Evolutionary conservation across 2,113 vertebrate species (phyloP).

Genomic region (Tetrax tetrax): DNA sequence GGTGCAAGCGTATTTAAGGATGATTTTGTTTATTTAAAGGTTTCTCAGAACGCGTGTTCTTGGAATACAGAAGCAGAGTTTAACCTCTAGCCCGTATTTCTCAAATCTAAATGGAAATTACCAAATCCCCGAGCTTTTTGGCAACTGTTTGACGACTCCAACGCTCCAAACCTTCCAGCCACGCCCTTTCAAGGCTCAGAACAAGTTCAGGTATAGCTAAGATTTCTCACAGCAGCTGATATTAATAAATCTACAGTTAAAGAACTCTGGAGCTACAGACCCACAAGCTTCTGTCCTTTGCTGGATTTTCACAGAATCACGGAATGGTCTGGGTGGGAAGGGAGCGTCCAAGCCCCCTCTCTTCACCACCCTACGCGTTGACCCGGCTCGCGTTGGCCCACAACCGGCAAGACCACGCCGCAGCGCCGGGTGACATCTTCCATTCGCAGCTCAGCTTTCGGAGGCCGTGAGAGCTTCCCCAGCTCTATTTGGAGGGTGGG

Average conservation of each 20-base stretch:
- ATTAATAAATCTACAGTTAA: neutral
- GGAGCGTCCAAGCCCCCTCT: too few relatives aligned
- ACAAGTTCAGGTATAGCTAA: rapidly evolving
- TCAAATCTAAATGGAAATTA: neutral
- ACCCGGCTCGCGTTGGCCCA: neutral
- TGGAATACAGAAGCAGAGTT: neutral
- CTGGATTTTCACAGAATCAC: neutral
- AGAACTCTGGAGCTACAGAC: neutral
- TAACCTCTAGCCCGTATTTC: neutral
- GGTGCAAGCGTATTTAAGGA: neutral
- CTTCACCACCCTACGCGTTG: too few relatives aligned
- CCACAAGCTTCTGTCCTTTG: neutral
- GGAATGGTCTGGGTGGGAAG: too few relatives aligned
- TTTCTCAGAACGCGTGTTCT: neutral
- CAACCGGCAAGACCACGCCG: too few relatives aligned
- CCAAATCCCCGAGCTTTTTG: neutral
- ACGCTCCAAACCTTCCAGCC: neutral
- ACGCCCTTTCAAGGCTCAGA: neutral
- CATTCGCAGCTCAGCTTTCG: neutral
- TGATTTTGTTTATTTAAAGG: neutral
- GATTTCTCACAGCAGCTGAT: neutral
- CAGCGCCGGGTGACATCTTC: neutral
- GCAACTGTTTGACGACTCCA: neutral
- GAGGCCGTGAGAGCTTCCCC: too few relatives aligned
- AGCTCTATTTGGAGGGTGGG: too few relatives aligned